phyloP scores from a whole-genome alignment of 2,113 vertebrate genomes.

The Gavia stellata region DNA sequence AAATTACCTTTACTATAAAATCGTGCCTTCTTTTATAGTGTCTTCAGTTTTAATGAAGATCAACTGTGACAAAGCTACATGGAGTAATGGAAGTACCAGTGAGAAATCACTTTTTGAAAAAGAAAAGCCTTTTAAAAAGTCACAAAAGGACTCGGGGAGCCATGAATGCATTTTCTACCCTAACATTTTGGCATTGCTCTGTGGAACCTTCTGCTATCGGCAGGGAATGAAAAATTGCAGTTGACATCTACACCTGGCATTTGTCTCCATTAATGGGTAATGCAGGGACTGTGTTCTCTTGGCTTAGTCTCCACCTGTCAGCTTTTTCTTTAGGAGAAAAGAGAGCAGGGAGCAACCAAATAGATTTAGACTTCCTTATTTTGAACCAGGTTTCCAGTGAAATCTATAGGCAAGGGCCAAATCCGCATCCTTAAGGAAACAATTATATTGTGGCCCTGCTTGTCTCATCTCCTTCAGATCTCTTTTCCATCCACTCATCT shows the following conservation, averaged over 20 bases:
- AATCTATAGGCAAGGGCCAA: not conserved
- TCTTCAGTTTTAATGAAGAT: constrained; percentile 37
- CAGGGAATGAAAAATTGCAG: constrained; percentile 15
- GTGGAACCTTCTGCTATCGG: not conserved
- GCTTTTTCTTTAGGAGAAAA: not conserved
- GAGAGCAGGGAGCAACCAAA: not conserved
- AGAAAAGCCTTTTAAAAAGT: not conserved
- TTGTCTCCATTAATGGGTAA: constrained; percentile 34
- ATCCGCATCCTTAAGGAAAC: not conserved
- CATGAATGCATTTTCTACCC: not conserved
- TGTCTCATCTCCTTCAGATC: not conserved
- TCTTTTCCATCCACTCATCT: not conserved
- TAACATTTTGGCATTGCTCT: not conserved
- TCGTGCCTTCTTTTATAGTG: not conserved
- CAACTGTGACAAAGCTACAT: not conserved
- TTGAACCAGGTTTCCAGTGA: not conserved
- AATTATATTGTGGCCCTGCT: not conserved
- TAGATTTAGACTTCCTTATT: not conserved
- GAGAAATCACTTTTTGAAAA: not conserved
- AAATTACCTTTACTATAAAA: constrained; percentile 21
- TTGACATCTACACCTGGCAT: constrained; percentile 29
- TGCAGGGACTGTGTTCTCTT: not conserved
- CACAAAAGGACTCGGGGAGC: not conserved
- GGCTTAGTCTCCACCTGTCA: not conserved
- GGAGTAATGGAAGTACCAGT: not conserved